phyloP scores from a whole-genome alignment of 1,140 invertebrate species.

The Drosophila repleta region DNA sequence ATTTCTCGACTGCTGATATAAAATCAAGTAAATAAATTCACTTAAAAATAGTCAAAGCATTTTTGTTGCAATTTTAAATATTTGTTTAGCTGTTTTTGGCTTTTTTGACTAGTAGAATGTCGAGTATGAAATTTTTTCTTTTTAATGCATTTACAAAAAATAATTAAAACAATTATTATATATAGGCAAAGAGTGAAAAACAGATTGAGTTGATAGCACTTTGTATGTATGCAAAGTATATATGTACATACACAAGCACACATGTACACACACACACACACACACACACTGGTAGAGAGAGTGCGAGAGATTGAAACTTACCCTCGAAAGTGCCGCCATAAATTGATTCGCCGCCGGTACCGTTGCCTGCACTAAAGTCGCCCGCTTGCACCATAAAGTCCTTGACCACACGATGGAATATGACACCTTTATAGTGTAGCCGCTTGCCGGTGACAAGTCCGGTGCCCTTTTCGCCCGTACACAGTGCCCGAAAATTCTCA shows the following conservation, averaged over 20 bases:
- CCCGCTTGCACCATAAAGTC: conserved; percentile 96
- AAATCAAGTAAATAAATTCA: too few relatives aligned
- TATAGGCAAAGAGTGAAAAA: not conserved
- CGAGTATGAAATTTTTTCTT: too few relatives aligned
- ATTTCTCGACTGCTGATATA: too few relatives aligned
- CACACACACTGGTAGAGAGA: not conserved
- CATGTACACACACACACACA: conserved; percentile 15
- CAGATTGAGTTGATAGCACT: not conserved
- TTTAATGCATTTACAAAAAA: too few relatives aligned
- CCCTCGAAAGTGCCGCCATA: conserved; percentile 95
- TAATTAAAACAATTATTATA: too few relatives aligned
- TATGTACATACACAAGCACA: not conserved
- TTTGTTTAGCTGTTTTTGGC: too few relatives aligned
- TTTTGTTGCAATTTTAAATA: too few relatives aligned
- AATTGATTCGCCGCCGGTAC: conserved; percentile 95
- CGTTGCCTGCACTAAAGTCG: conserved; percentile 95
- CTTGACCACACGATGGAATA: conserved; percentile 96
- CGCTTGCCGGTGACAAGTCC: conserved; percentile 90
- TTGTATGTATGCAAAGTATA: conserved; percentile 1
- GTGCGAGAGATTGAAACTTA: conserved; percentile 73
- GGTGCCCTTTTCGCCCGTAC: conserved; percentile 94
- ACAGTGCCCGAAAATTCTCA: conserved; percentile 96
- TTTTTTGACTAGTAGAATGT: too few relatives aligned
- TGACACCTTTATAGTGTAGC: conserved; percentile 90
- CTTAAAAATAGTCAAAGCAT: too few relatives aligned